These are phyloP conservation scores for Atta cephalotes DNA, from an alignment of 1,140 invertebrate species.

Conservation along the genomic window DNA sequence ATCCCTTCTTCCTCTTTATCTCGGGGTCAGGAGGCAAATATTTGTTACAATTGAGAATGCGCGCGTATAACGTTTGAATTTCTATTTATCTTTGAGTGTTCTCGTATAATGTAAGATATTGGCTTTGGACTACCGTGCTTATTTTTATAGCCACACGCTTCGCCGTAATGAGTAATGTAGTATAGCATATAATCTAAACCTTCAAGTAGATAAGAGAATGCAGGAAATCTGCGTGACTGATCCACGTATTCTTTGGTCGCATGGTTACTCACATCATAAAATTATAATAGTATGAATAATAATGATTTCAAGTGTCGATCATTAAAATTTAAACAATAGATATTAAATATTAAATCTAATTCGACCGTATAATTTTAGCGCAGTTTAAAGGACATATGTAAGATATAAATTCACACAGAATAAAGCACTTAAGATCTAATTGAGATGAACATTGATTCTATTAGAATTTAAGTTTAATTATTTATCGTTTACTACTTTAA, in stretches of 20 bases:
- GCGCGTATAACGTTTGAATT: conserved; percentile 44
- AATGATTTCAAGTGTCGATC: background rate
- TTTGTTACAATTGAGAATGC: conserved; percentile 59
- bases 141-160: conserved; percentile 36
- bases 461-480: conserved; percentile 4
- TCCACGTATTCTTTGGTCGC: conserved; percentile 18
- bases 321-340: too few species aligned
- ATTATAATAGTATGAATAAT: conserved; percentile 39
- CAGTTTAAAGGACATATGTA: too few species aligned
- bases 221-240: conserved; percentile 49
- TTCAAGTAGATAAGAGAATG: conserved; percentile 39
- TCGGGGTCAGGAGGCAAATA: conserved; percentile 61
- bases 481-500: background rate
- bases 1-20: background rate
- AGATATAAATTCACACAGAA: too few species aligned
- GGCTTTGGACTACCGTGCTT: conserved; percentile 45
- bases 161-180: conserved; percentile 50
- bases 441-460: background rate
- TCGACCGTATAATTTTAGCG: too few species aligned
- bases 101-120: conserved; percentile 65
- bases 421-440: too few species aligned
- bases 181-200: conserved; percentile 47
- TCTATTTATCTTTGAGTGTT: conserved; percentile 63
- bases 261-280: conserved; percentile 36
- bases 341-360: too few species aligned